A percentile compares a stretch with the other conserved stretches of the same genome.
Evolutionary conservation across 2,797 vertebrate genomes (phyloP).

Genomic region (Apogon hyalosoma): DNA sequence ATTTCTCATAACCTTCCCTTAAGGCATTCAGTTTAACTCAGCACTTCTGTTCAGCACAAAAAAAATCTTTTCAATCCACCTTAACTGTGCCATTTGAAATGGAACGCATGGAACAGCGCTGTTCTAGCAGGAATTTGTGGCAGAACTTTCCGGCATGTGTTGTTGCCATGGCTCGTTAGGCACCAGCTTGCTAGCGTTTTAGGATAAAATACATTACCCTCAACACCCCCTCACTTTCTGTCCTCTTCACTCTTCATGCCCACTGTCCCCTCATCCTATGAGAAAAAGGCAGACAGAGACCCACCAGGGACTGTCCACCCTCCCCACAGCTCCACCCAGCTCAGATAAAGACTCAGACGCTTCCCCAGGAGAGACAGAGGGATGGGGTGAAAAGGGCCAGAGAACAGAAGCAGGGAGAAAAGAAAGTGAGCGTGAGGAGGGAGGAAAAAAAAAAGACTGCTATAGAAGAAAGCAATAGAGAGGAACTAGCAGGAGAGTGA

Average conservation of each 20-base stretch:
- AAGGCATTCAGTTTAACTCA: conserved; percentile 32
- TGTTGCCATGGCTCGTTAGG: conserved; percentile 66
- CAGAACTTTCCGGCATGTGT: conserved; percentile 59
- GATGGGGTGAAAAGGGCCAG: conserved; percentile 71
- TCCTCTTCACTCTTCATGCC: conserved; percentile 28
- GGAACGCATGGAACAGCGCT: conserved; percentile 26
- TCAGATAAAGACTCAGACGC: conserved; percentile 76
- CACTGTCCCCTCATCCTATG: conserved; percentile 22
- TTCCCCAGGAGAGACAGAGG: conserved; percentile 67
- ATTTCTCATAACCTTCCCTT: conserved; percentile 19
- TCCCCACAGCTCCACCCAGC: conserved; percentile 53
- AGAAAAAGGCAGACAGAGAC: conserved; percentile 72
- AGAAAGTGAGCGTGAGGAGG: conserved; percentile 11
- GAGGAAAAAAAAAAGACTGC: neutral
- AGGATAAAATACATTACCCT: conserved; percentile 50
- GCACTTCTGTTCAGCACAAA: conserved; percentile 42
- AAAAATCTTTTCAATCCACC: conserved; percentile 46
- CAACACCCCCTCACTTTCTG: neutral
- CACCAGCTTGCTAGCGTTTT: conserved; percentile 57
- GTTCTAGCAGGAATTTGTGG: conserved; percentile 45
- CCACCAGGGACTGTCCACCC: conserved; percentile 71
- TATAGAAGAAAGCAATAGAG: conserved; percentile 24
- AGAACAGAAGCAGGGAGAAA: conserved; percentile 50
- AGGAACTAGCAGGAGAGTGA: conserved; percentile 63
- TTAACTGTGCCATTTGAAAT: conserved; percentile 48